Evolutionary conservation across 1,140 invertebrate genomes (phyloP).

Genomic region (Ceratitis capitata): DNA sequence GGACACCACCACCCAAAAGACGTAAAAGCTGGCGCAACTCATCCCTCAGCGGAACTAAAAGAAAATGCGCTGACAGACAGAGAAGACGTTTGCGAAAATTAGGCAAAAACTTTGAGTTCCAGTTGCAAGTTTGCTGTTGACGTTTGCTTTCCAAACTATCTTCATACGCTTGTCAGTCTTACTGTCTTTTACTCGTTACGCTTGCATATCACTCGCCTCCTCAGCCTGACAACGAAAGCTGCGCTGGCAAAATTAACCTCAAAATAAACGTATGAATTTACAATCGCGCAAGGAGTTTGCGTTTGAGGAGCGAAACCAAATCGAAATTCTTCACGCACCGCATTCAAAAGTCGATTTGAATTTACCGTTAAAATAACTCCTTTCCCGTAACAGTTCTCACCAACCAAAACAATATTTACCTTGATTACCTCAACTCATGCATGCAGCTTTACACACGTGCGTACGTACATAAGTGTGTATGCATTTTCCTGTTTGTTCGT

Average conservation of each 20-base stretch:
- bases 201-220: neutral
- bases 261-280: neutral
- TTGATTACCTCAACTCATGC: no score
- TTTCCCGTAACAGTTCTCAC: neutral
- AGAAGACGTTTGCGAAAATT: neutral
- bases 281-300: neutral
- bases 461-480: neutral
- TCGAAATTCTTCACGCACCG: neutral
- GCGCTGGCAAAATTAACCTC: no score
- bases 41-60: neutral
- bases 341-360: constrained; percentile 18
- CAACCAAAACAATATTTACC: neutral
- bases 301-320: neutral
- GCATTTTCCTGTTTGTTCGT: neutral
- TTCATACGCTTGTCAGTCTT: neutral
- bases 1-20: no score
- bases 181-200: neutral
- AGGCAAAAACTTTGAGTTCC: constrained; percentile 22
- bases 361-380: neutral
- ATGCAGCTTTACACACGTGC: neutral
- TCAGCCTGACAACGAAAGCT: neutral
- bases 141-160: constrained; percentile 21
- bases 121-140: constrained; percentile 8
- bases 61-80: constrained; percentile 21
- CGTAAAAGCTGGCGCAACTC: neutral